phyloP scores from a whole-genome alignment of 2,113 vertebrate genomes.

The Barnardius zonarius region DNA sequence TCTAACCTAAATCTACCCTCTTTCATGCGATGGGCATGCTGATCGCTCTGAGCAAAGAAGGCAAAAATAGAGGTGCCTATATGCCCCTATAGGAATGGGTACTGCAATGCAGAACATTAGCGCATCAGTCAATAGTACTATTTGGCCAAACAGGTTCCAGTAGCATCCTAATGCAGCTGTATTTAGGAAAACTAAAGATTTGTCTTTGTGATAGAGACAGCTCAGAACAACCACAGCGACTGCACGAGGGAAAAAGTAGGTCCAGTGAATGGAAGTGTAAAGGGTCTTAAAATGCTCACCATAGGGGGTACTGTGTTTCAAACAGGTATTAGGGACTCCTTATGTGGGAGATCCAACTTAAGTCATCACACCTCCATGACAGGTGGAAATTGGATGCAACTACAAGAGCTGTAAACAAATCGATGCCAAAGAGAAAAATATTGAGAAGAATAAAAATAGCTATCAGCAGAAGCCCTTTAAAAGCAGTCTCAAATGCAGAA shows the following conservation, averaged over 20 bases:
- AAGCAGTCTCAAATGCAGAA: not conserved
- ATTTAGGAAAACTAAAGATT: not conserved
- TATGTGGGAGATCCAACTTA: not conserved
- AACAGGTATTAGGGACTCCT: not conserved
- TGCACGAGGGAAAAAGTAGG: not conserved
- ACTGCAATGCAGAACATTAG: not conserved
- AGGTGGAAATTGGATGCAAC: not conserved
- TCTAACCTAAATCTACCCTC: not conserved
- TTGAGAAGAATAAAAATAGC: not conserved
- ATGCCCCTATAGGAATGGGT: not conserved
- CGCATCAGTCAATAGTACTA: not conserved
- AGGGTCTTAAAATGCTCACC: not conserved
- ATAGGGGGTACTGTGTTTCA: not conserved
- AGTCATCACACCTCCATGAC: not conserved
- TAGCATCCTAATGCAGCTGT: accelerated
- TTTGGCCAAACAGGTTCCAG: not conserved
- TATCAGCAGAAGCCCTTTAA: not conserved
- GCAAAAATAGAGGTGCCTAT: not conserved
- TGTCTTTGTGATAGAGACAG: not conserved
- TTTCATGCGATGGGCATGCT: not conserved
- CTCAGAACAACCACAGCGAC: not conserved
- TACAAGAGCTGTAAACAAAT: conserved; percentile 1
- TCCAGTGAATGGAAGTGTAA: not conserved
- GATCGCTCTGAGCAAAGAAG: not conserved
- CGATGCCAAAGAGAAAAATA: not conserved